Base-by-base conservation (phyloP, 2,797 vertebrate species). In the Megaceryle alcyon region DNA sequence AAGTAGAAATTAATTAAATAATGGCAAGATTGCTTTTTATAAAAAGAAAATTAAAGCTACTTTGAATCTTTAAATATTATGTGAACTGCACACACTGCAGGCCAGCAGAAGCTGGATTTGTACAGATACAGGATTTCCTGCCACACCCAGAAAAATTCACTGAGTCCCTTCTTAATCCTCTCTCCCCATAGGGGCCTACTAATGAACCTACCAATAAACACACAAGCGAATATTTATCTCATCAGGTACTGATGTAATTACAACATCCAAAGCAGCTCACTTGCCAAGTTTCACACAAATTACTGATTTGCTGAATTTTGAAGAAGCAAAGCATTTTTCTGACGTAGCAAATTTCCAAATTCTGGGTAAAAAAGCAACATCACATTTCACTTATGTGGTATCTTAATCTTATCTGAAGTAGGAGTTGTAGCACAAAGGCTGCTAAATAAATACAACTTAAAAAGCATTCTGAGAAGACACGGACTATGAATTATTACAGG, bases 121-220 rank as follows among this genome's bases (percentile, higher is more conserved):
- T 23, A 39, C 10, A 39, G 12, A 51, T 31, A 10, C 1, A 2
- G 0, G 0, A 35, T 31, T 91, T 72, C 43, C 22, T 70, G 46
- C 31, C 20, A 77, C 76, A 72, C 5, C 6, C 51, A 75, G 44
- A 61, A 8, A 94, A 66, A 80, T 35, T 59, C 4, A 71, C n/a
- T 53, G 75, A 59, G 12, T 20, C 7, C 11, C 10, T 66, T 56
- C 31, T 46, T 73, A 44, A n/a, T 87, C 65, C 39, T 66, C 31
- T 82, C 22, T 63, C 3, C 9, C 14, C 26, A 51, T 4, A 26
- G 49, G 4, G 68, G 23, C 29, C 76, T 70, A 39, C 28, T 63
- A 71, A 49, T n/a, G 21, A 87, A 57, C 19, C 20, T 15, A 53
- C 7, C 12, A 71, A 46, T 64, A 15, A 35, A 19, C 84, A 79